A percentile compares a stretch with the other conserved stretches of the same genome.
Conservation (phyloP, 2,113 vertebrate species). For the Scortum barcoo region DNA sequence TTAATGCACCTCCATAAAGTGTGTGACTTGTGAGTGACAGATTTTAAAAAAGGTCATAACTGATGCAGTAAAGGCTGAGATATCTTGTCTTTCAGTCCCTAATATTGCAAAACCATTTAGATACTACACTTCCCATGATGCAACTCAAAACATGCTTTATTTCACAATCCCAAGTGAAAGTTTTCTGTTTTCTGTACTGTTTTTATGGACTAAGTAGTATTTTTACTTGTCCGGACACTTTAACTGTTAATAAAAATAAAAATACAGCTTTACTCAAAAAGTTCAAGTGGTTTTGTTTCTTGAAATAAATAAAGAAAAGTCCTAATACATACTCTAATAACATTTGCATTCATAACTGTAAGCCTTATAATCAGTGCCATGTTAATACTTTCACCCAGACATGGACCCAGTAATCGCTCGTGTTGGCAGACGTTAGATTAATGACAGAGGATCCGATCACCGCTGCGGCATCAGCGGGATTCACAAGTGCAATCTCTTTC, state of each 20-base stretch:
- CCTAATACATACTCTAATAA: background rate
- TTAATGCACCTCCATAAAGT: background rate
- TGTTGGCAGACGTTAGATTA: constrained; percentile 35
- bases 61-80: too few relatives aligned
- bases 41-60: too few relatives aligned
- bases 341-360: background rate
- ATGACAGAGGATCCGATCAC: constrained; percentile 32
- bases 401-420: constrained; percentile 37
- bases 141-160: background rate
- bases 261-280: background rate
- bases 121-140: too few relatives aligned
- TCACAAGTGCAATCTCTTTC: constrained; percentile 10
- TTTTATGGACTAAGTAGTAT: too few relatives aligned
- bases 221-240: too few relatives aligned
- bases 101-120: too few relatives aligned
- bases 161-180: too few relatives aligned
- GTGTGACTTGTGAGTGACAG: too few relatives aligned
- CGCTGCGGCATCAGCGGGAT: background rate
- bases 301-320: too few relatives aligned
- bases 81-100: too few relatives aligned
- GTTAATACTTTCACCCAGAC: constrained; percentile 62
- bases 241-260: too few relatives aligned
- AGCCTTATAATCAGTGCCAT: background rate
- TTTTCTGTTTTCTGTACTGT: background rate
- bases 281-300: background rate